Percentiles rank a stretch among this genome's conserved stretches.
Conservation (phyloP, 2,113 vertebrate genomes). For the Odontophorus gujanensis region DNA sequence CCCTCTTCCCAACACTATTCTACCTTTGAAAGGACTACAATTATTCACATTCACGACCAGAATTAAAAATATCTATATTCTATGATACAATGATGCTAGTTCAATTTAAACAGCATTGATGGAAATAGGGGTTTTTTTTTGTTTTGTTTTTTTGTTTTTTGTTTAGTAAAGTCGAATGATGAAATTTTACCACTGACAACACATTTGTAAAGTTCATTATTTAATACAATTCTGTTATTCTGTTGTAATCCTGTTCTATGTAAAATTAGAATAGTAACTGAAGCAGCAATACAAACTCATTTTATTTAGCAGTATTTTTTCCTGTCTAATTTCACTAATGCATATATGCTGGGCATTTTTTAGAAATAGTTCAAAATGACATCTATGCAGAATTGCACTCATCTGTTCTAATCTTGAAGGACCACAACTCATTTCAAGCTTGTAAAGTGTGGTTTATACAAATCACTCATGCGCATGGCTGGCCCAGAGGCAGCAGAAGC, state of each 20-base stretch:
- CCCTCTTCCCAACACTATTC: not conserved
- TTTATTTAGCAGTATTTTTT: not conserved
- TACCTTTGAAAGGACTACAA: not conserved
- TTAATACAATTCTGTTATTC: not conserved
- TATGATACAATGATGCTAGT: not conserved
- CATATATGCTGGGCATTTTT: not conserved
- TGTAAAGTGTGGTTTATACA: not conserved
- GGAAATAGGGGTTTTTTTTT: not conserved
- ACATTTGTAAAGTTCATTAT: not conserved
- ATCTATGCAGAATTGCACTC: not conserved
- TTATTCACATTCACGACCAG: not conserved
- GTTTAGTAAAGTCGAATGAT: not conserved
- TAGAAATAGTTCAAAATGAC: not conserved
- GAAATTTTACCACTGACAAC: not conserved
- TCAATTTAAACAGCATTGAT: not conserved
- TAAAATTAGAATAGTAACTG: not conserved
- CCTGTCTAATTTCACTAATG: not conserved
- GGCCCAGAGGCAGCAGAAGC: slow-evolving; percentile 8
- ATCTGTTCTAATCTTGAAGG: not conserved
- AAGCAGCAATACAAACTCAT: not conserved
- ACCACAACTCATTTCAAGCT: not conserved
- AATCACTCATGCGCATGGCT: not conserved
- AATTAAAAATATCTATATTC: not conserved
- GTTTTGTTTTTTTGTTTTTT: no score
- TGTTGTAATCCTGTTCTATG: not conserved